Base-by-base conservation (phyloP, 2,113 vertebrate genomes). In the Meriones unguiculatus region DNA sequence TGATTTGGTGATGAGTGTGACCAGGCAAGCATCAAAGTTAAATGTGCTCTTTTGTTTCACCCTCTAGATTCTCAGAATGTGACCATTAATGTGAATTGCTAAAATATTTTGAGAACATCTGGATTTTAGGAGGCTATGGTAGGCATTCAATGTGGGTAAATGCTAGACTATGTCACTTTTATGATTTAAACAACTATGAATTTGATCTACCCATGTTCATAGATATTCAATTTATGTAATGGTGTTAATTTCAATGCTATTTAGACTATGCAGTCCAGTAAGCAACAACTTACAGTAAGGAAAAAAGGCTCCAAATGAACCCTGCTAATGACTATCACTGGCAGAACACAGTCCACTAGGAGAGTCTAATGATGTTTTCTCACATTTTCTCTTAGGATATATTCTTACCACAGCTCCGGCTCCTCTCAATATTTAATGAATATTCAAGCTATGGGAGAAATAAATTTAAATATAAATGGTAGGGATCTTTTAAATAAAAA, bases 381-480 rank as follows among this genome's bases (percentile, higher is more conserved):
- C 9, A 80, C n/a, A 35, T 87, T 86, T 77, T 92, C 57, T 94
- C 62, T 92, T 69, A 89, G 72, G 50, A 93, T 91, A 30, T 87
- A 62, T 64, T 87, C 70, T 93, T 80, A 54, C 38, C 41, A 18
- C 25, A 91, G 52, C 54, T 78, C 54, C 46, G 86, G 70, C 46
- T 89, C 75, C 50, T 93, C 64, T 76, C 69, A 91, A 57, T 94
- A 72, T 80, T 97, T 94, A 94, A 88, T 91, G 92, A 93, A 85
- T 91, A 88, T 87, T 94, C 52, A 92, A 72, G 86, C n/a, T 41
- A 67, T 93, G 67, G 57, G 72, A 91, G 64, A 89, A 84, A 81
- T 78, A 90, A 38, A 93, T 85, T 87, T 91, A 94, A 89, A 93
- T 72, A 62, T 57, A 96, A 96, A 96, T 80, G 59, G 92, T 96